Percentiles rank a stretch among this genome's conserved stretches.
Conservation (phyloP, 2,113 vertebrate genomes). For the Chaetodon auriga region DNA sequence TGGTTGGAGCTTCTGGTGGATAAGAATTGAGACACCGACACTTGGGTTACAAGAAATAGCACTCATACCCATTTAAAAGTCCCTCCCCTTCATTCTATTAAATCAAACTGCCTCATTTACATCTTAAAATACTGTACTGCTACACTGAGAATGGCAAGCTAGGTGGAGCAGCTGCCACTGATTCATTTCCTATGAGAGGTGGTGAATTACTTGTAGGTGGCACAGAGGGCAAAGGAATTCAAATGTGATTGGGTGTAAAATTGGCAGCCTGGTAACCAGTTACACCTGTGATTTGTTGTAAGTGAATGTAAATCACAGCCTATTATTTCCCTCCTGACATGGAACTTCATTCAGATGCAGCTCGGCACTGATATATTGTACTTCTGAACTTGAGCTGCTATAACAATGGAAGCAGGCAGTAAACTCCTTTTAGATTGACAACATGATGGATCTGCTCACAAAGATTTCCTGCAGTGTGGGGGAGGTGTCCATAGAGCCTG, state of each 20-base stretch:
- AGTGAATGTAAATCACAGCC: constrained; percentile 4
- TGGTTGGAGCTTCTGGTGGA: background rate
- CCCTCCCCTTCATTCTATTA: background rate
- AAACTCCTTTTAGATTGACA: constrained; percentile 14
- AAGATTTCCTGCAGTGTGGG: background rate
- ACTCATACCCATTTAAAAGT: background rate
- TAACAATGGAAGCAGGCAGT: background rate
- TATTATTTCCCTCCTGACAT: background rate
- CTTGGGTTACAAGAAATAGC: background rate
- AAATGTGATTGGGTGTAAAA: background rate
- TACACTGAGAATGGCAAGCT: background rate
- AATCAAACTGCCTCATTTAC: background rate
- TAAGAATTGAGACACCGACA: background rate
- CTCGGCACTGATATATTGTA: background rate
- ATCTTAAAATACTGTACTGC: background rate
- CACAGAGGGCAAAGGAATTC: background rate
- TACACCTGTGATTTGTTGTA: background rate
- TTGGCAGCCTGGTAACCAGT: background rate
- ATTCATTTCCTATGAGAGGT: background rate
- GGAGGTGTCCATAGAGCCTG: background rate
- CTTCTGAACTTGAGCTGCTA: background rate
- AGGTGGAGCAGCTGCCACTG: background rate
- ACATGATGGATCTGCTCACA: constrained; percentile 21
- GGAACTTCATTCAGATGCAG: background rate
- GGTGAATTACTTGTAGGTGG: background rate